Conservation (phyloP, 2,113 vertebrate genomes). For the Lathamus discolor region DNA sequence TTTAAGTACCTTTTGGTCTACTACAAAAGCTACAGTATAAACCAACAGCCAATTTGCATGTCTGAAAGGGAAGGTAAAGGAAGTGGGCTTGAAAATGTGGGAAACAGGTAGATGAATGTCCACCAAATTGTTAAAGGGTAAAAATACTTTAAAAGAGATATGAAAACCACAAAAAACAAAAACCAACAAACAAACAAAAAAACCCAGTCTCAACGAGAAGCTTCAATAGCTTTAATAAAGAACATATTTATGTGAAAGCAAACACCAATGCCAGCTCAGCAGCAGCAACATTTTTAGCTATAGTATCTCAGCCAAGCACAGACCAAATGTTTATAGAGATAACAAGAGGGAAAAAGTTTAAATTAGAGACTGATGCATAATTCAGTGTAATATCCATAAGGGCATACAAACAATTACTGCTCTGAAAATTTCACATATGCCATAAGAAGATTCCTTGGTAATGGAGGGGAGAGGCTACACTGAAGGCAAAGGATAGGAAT, state of each 20-base stretch:
- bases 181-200: neutral
- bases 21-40: neutral
- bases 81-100: neutral
- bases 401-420: neutral
- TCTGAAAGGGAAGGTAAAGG: neutral
- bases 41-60: neutral
- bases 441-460: neutral
- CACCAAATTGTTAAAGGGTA: neutral
- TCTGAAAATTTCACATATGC: neutral
- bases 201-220: neutral
- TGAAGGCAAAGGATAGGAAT: neutral
- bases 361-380: neutral
- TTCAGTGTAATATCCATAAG: neutral
- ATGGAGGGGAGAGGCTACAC: neutral
- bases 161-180: neutral
- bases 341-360: neutral
- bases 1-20: neutral
- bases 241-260: neutral
- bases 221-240: neutral
- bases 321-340: neutral
- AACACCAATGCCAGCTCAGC: neutral
- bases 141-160: neutral
- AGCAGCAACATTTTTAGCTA: neutral
- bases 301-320: neutral
- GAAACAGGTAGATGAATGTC: neutral